Base-by-base conservation (phyloP, 2,888 invertebrate genomes). In the Hirtodrosophila histrioides region DNA sequence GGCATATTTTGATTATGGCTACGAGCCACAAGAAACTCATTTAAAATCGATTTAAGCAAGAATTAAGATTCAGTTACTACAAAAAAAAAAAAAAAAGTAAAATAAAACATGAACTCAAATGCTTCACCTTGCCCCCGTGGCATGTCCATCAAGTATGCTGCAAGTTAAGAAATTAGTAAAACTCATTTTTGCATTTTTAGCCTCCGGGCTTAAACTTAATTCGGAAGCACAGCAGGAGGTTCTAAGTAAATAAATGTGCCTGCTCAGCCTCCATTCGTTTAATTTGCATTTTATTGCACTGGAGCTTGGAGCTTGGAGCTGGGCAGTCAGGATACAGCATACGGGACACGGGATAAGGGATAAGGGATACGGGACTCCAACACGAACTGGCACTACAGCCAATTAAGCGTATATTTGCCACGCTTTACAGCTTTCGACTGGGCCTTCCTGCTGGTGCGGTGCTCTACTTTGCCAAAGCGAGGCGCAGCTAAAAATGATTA, bases 181-280 rank as follows among this genome's bases (percentile, higher is more conserved):
- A 91, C 90, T 90, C 92, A 91, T 92, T 92, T 74, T 91, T 89
- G 93, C 87, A 93, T 93, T 83, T 87, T 93, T 94, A 93, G 94
- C 94, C 94, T 93, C 93, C 92, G 94, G 94, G 94, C 93, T 94
- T 94, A 93, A 94, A 94, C 94, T 94, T 94, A 94, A 94, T 94
- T 94, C 94, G 94, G 94, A 93, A 94, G 94, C 94, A 93, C 94
- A 94, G 94, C 94, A 93, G 94, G 94, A 93, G 94, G 94, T 94
- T 91, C 91, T 91, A 91, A 91, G 91, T 91, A 91, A 90, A 91
- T 91, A 91, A 83, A 90, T 90, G 88, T 88, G 89, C 88, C 86
- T 82, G 78, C 75, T 85, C 64, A 46, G 74, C 77, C 76, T 81
- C 81, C 80, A 53, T 82, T 69, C 88, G 88, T 88, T 90, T 89